Evolutionary conservation across 2,888 invertebrate species (phyloP), one percentile per base, ranked within the genome.

Genomic region (Thymelicus sylvestris): DNA sequence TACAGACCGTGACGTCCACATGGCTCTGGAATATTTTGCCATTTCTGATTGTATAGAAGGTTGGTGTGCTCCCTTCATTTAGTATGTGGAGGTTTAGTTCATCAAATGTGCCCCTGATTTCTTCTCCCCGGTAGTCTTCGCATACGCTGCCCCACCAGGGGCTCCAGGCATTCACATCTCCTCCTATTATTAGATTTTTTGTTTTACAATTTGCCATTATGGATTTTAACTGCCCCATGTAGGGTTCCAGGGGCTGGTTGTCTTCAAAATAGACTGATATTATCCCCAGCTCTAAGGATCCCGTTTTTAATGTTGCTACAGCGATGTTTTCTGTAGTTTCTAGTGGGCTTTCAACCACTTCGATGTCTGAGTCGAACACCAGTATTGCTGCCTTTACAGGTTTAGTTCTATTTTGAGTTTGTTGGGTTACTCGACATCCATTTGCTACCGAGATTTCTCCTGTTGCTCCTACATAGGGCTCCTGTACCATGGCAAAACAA

Each of bases 401-500:
- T 47, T 47, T 47, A 1, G 6, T 15, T 12, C 44, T 41, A 10
- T 41, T 41, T 5, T 41, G 41, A 2, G 41, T 12, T 7, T n/a
- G 2, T 10, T 61, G 61, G n/a, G 15, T 12, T 41, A 61, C 5
- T n/a, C 61, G 2, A 7, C n/a, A 1, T 52, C 66, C 1, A 1
- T 7, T 8, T 55, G 7, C n/a, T 12, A 4, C 3, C 24, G 44
- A 6, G 38, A 12, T 5, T 0, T 24, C 15, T 12, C 44, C 6
- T 6, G 2, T 1, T 19, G 8, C 3, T 13, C 66, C 66, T 7
- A 55, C 63, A 50, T 72, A 67, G 0, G 72, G 72, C 39, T 61
- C 61, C 31, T 72, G 71, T 1, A 72, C 10, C 0, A 74, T 7
- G 4, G 72, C 71, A 7, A 70, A 41, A 1, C 59, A 24, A 0